Percentiles rank a stretch among this genome's conserved stretches.
phyloP scores from a whole-genome alignment of 1,140 invertebrate genomes.

The Piezodorus guildinii region DNA sequence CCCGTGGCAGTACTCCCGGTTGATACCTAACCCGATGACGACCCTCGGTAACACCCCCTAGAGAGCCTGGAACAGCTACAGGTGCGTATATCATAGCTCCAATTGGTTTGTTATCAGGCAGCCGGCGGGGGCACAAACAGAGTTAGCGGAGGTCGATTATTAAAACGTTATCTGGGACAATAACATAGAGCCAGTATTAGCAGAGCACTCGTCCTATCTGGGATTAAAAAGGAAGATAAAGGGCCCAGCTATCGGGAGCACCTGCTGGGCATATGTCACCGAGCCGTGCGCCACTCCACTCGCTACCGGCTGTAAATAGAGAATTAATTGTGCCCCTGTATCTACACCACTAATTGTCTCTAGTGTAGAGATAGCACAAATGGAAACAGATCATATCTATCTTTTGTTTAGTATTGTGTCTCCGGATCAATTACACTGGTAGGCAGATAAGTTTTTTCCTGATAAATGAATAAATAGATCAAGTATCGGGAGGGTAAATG shows the following conservation, averaged over 20 bases:
- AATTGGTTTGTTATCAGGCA: no score
- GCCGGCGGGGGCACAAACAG: no score
- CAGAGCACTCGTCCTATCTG: constrained; percentile 9
- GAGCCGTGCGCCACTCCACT: no score
- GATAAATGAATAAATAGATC: no score
- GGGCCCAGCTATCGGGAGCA: neutral
- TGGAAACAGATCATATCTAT: neutral
- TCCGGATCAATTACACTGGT: no score
- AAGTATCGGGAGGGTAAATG: no score
- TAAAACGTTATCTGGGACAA: constrained; percentile 12
- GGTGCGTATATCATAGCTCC: no score
- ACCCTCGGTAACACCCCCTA: no score
- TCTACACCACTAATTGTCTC: neutral
- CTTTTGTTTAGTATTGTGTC: neutral
- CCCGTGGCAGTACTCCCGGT: no score
- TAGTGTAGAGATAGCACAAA: neutral
- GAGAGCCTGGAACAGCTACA: neutral
- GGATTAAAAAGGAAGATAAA: constrained; percentile 10
- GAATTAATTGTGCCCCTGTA: constrained; percentile 2
- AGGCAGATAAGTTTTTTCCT: no score
- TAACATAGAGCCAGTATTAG: constrained; percentile 6
- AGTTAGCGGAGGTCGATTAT: constrained; percentile 1
- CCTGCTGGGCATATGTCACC: constrained; percentile 11
- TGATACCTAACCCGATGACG: no score
- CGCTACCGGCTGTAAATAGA: neutral